These are phyloP conservation scores for Biston betularia DNA, from an alignment of 2,888 invertebrate genomes.

Conservation along the genomic window DNA sequence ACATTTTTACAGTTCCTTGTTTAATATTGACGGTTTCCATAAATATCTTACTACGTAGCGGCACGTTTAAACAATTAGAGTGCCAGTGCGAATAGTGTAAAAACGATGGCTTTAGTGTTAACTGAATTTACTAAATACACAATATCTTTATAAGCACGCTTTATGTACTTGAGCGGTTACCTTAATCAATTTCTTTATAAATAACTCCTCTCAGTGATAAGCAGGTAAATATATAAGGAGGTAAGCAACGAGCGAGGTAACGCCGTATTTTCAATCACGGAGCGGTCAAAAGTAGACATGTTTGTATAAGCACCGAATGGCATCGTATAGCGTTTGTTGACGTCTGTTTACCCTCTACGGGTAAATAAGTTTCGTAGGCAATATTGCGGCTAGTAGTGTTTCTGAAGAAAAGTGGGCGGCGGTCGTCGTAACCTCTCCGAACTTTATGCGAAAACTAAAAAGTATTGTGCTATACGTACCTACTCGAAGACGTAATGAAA, in stretches of 20 bases:
- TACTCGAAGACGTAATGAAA: not conserved
- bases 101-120: constrained; percentile 48
- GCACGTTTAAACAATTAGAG: constrained; percentile 55
- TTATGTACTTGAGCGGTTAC: constrained; percentile 36
- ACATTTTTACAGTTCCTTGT: constrained; percentile 28
- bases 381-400: constrained; percentile 21
- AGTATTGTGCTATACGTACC: not conserved
- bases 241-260: constrained; percentile 9
- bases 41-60: constrained; percentile 36
- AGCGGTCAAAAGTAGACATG: constrained; percentile 38
- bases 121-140: constrained; percentile 42
- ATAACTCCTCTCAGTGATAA: constrained; percentile 40
- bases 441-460: not conserved
- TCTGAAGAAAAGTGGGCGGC: constrained; percentile 13
- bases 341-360: constrained; percentile 30
- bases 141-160: constrained; percentile 39
- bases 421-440: constrained; percentile 2
- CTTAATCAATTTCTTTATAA: constrained; percentile 40
- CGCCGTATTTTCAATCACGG: constrained; percentile 37
- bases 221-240: constrained; percentile 21
- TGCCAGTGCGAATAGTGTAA: constrained; percentile 42
- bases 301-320: constrained; percentile 20
- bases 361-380: constrained; percentile 31
- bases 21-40: constrained; percentile 14
- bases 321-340: constrained; percentile 29